These are phyloP conservation scores for Paramormyrops kingsleyae DNA, from an alignment of 2,113 vertebrate genomes.

Conservation along the genomic window DNA sequence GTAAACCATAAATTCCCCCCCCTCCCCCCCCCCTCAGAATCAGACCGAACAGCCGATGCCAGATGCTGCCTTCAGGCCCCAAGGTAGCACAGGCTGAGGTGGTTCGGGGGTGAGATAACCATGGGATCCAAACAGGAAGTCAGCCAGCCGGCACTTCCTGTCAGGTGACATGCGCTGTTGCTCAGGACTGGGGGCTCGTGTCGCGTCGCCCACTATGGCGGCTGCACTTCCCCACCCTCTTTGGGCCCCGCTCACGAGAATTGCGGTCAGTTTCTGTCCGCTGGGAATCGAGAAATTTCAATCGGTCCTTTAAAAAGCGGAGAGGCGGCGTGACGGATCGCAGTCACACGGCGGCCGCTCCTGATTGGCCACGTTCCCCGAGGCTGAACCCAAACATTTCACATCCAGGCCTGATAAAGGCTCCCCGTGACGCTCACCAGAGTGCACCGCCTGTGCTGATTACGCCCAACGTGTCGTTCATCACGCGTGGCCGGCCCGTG, in stretches of 20 bases:
- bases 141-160: not conserved
- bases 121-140: not conserved
- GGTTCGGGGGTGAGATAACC: not conserved
- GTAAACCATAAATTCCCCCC: not conserved
- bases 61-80: not conserved
- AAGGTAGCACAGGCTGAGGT: not conserved
- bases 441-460: not conserved
- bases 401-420: not conserved
- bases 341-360: not conserved
- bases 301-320: not conserved
- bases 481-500: not conserved
- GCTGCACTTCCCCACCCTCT: not conserved
- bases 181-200: not conserved
- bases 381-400: not conserved
- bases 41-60: not conserved
- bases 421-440: not conserved
- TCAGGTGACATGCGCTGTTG: not conserved
- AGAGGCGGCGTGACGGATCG: not conserved
- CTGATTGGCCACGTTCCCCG: not conserved
- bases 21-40: not conserved
- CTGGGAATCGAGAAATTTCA: slow-evolving; percentile 7
- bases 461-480: not conserved
- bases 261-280: not conserved
- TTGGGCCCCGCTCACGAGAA: not conserved
- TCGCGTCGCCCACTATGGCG: not conserved